Conservation (phyloP, 2,888 invertebrate species). For the Volucella inanis region DNA sequence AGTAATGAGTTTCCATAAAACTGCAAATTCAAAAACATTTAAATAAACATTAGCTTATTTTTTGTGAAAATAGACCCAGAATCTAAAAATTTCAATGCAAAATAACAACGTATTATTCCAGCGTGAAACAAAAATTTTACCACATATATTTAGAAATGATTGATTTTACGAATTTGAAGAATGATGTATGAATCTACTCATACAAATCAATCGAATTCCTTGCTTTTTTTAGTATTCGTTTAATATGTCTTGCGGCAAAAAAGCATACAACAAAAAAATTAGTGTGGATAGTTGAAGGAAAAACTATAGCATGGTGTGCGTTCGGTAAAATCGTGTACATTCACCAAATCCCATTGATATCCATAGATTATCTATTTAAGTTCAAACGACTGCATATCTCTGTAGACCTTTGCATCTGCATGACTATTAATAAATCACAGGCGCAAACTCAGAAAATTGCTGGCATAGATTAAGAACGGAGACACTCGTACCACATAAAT, state of each 20-base stretch:
- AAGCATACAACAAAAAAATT: slow-evolving; percentile 11
- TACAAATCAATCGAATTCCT: slow-evolving; percentile 57
- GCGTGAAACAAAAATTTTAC: slow-evolving; percentile 10
- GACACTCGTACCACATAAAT: not conserved
- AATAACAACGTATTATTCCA: slow-evolving; percentile 4
- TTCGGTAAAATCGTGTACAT: slow-evolving; percentile 47
- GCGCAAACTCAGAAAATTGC: slow-evolving; percentile 63
- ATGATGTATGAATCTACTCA: slow-evolving; percentile 14
- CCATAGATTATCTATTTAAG: slow-evolving; percentile 60
- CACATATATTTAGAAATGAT: slow-evolving; percentile 4
- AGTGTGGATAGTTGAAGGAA: slow-evolving; percentile 49
- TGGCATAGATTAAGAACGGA: slow-evolving; percentile 52
- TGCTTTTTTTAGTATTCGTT: slow-evolving; percentile 2
- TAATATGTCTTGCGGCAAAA: not conserved
- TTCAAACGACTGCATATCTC: slow-evolving; percentile 61
- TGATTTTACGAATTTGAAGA: slow-evolving; percentile 18
- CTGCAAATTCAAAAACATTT: too few species aligned
- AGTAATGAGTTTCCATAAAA: too few species aligned
- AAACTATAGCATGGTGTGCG: slow-evolving; percentile 51
- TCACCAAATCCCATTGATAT: slow-evolving; percentile 64
- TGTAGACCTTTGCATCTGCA: slow-evolving; percentile 39
- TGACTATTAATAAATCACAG: slow-evolving; percentile 67
- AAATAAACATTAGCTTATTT: too few species aligned
- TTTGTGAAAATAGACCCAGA: too few species aligned
- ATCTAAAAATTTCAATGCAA: too few species aligned